Base-by-base conservation (phyloP, 1,140 invertebrate genomes). In the Platyscapa corneri region DNA sequence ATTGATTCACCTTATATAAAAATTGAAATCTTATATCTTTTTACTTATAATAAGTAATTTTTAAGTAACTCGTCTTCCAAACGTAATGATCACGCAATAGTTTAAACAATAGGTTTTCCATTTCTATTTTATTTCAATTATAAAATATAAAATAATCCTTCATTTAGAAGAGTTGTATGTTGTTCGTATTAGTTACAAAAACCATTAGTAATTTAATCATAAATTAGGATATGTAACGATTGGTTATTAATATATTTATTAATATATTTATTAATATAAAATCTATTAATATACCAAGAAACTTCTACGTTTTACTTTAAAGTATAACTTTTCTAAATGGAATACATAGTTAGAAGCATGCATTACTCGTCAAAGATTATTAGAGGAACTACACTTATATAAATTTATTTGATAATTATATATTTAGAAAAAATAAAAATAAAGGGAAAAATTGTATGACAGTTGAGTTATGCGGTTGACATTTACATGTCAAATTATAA, bases 1-100 rank as follows among this genome's bases (percentile, higher is more conserved):
- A 82, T 53, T 42, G 70, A 82, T n/a, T 83, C 64, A 20, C 77
- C 30, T 70, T 77, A 42, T 56, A 42, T 70, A 16, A 82, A 67
- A 86, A 46, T 82, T 86, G 42, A 67, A 79, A 83, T 78, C 74
- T 46, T 83, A 56, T 46, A 83, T 53, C 56, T 75, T 32, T 82
- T 76, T 72, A 80, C 53, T 18, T 79, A 79, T 72, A 49, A 46
- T 16, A 6, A 70, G 20, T 86, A 42, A 83, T 83, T 18, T 72
- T 83, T 42, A 42, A 64, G 65, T 83, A 82, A 75, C 81, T 86
- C 34, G 75, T 86, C 75, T 86, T 86, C 80, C 81, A 83, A 83
- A 82, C 49, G 34, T 79, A 82, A 86, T 78, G 56, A 85, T 83
- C 64, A 80, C 82, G 65, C 32, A 86, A 67, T 80, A 49, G 65